These are phyloP conservation scores for Notolabrus celidotus DNA, from an alignment of 2,797 vertebrate genomes.

Conservation along the genomic window DNA sequence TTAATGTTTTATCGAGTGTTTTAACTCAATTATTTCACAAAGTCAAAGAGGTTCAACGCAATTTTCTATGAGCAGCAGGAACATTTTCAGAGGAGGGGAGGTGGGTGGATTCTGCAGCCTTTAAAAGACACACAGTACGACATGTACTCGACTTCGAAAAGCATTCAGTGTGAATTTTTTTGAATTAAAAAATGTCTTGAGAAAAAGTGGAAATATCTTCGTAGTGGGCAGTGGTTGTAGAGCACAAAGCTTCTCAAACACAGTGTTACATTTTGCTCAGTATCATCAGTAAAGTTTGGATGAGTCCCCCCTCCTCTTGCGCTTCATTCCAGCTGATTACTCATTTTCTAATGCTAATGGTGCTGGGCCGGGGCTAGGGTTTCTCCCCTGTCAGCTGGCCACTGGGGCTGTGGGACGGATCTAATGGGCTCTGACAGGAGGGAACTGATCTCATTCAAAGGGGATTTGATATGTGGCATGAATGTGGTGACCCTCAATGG, in stretches of 20 bases:
- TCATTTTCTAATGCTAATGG: slow-evolving; percentile 99
- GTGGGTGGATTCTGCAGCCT: slow-evolving; percentile 37
- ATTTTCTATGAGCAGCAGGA: slow-evolving; percentile 76
- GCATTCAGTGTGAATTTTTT: slow-evolving; percentile 1
- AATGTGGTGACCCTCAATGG: slow-evolving; percentile 95
- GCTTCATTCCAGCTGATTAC: slow-evolving; percentile 98
- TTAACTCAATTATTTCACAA: slow-evolving; percentile 91
- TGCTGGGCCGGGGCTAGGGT: slow-evolving; percentile 89
- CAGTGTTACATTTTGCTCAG: slow-evolving; percentile 50
- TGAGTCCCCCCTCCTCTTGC: slow-evolving; percentile 54
- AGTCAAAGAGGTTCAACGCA: slow-evolving; percentile 87
- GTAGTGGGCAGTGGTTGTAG: background rate
- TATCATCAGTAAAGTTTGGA: slow-evolving; percentile 68
- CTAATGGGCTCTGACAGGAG: slow-evolving; percentile 99
- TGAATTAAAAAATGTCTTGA: slow-evolving; percentile 1
- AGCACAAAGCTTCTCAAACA: slow-evolving; percentile 18
- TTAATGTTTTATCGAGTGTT: slow-evolving; percentile 92
- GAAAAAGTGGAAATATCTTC: background rate
- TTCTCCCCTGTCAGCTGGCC: slow-evolving; percentile 97
- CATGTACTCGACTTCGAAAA: slow-evolving; percentile 7
- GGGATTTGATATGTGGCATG: slow-evolving; percentile 98
- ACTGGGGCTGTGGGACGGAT: slow-evolving; percentile 93
- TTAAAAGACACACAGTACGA: slow-evolving; percentile 31
- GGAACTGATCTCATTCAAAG: slow-evolving; percentile 98
- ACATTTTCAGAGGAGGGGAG: slow-evolving; percentile 59